Conservation (phyloP, 2,888 invertebrate genomes). For the Agonopterix arenella region DNA sequence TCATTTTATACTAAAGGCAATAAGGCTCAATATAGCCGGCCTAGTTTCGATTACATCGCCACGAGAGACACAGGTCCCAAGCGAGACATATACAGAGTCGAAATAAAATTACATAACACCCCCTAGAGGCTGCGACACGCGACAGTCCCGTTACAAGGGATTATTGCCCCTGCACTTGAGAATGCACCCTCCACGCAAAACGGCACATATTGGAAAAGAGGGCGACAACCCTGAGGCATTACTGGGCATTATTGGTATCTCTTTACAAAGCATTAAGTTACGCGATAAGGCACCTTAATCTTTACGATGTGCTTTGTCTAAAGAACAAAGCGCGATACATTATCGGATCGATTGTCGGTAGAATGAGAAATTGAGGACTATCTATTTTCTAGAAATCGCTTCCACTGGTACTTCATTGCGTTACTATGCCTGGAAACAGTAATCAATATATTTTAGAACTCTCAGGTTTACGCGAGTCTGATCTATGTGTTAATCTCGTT, state of each 20-base stretch:
- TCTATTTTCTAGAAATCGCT: constrained; percentile 4
- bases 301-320: constrained; percentile 34
- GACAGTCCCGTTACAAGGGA: constrained; percentile 57
- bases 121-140: constrained; percentile 44
- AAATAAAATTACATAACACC: constrained; percentile 59
- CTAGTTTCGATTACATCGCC: constrained; percentile 24
- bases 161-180: constrained; percentile 61
- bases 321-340: constrained; percentile 11
- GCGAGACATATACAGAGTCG: constrained; percentile 26
- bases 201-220: constrained; percentile 48
- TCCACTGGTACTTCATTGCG: constrained; percentile 1
- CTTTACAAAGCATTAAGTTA: constrained; percentile 56
- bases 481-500: too few species aligned
- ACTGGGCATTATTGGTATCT: constrained; percentile 62
- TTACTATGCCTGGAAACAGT: too few species aligned
- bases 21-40: constrained; percentile 19
- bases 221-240: constrained; percentile 56
- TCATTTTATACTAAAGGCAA: constrained; percentile 11
- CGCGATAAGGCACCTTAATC: constrained; percentile 60
- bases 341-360: constrained; percentile 5
- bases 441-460: too few species aligned
- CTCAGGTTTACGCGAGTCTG: too few species aligned
- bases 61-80: constrained; percentile 34
- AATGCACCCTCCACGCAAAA: constrained; percentile 51
- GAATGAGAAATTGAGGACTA: constrained; percentile 4